Evolutionary conservation across 1,140 invertebrate genomes (phyloP).

Genomic region (Ips nitidus): DNA sequence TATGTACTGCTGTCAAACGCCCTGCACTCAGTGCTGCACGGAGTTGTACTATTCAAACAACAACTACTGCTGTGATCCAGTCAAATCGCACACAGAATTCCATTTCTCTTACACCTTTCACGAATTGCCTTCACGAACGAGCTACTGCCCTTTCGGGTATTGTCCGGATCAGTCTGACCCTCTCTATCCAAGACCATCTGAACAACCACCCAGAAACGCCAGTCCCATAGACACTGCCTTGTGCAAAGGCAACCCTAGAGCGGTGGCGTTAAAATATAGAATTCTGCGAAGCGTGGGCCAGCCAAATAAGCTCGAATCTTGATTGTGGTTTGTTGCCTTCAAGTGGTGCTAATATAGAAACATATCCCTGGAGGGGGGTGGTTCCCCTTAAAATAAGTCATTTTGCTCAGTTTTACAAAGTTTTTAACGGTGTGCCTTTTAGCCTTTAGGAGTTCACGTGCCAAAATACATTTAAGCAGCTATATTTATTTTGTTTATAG

Average conservation of each 20-base stretch:
- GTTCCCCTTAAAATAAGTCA: too few relatives aligned
- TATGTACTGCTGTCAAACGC: constrained; percentile 45
- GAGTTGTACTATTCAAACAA: constrained; percentile 45
- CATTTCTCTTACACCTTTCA: constrained; percentile 47
- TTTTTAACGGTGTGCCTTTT: constrained; percentile 32
- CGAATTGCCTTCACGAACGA: constrained; percentile 43
- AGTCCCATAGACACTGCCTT: constrained; percentile 57
- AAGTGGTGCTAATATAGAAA: too few relatives aligned
- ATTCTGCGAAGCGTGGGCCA: constrained; percentile 60
- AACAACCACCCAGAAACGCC: constrained; percentile 52
- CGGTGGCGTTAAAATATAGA: constrained; percentile 63
- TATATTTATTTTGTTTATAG: constrained; percentile 25
- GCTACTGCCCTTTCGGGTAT: constrained; percentile 29
- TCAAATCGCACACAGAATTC: constrained; percentile 40
- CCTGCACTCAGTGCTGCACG: constrained; percentile 28
- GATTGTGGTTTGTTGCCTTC: too few relatives aligned
- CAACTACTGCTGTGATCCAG: constrained; percentile 40
- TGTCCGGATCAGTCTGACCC: constrained; percentile 26
- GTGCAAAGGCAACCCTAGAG: constrained; percentile 62
- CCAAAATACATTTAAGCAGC: constrained; percentile 36
- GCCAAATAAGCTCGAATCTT: too few relatives aligned
- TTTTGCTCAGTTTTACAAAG: constrained; percentile 32
- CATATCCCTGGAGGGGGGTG: too few relatives aligned
- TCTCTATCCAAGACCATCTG: constrained; percentile 28
- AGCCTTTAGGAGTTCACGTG: constrained; percentile 25